Conservation (phyloP, 2,113 vertebrate genomes). For the Gobiocypris rarus region DNA sequence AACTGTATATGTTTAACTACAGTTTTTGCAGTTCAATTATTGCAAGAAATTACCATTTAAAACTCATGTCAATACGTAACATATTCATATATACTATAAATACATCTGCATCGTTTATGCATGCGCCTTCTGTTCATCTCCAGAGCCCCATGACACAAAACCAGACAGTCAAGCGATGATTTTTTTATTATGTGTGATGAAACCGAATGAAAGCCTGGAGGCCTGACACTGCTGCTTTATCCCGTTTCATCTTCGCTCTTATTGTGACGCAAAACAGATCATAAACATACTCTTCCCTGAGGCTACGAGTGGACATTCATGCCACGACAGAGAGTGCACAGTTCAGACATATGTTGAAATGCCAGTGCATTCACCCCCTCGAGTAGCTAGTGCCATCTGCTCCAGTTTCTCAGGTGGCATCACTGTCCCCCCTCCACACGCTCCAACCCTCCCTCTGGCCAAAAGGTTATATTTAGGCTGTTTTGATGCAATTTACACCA, state of each 20-base stretch:
- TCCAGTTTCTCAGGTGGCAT: slow-evolving; percentile 57
- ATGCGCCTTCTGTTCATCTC: neutral
- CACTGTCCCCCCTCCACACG: slow-evolving; percentile 7
- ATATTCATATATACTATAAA: neutral
- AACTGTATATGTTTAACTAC: no score
- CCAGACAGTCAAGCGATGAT: neutral
- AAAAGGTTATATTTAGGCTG: neutral
- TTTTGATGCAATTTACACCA: neutral
- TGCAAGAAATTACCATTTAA: no score
- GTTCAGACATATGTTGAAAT: slow-evolving; percentile 48
- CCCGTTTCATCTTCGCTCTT: neutral
- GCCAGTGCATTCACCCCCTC: slow-evolving; percentile 19
- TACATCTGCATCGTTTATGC: neutral
- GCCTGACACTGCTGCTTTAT: neutral
- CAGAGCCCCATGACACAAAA: neutral
- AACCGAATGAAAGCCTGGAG: neutral
- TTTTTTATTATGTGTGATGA: neutral
- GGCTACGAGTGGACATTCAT: slow-evolving; percentile 16
- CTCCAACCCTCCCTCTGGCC: neutral
- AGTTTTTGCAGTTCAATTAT: no score
- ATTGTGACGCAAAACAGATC: slow-evolving; percentile 1
- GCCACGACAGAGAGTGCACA: neutral
- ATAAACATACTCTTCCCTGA: neutral
- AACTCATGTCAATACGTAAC: no score
- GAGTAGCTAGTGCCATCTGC: slow-evolving; percentile 67